Evolutionary conservation across 2,113 vertebrate genomes (phyloP).

Genomic region (Lutjanus erythropterus): DNA sequence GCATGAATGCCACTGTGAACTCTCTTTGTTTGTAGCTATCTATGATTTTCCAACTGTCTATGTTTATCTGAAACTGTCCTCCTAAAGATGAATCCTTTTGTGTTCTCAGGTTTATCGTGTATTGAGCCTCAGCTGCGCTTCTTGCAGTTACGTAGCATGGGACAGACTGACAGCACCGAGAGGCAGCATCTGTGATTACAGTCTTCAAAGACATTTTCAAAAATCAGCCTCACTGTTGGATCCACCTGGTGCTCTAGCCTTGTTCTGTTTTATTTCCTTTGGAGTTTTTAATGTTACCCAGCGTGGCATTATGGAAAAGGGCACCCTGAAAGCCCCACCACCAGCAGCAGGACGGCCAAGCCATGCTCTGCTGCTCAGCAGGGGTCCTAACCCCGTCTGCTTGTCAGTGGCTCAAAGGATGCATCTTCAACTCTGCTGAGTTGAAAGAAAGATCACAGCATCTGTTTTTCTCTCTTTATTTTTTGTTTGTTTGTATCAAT

Average conservation of each 20-base stretch:
- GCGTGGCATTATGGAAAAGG: slow-evolving; percentile 65
- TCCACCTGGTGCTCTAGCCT: slow-evolving; percentile 57
- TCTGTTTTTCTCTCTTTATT: slow-evolving; percentile 26
- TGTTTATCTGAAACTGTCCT: slow-evolving; percentile 33
- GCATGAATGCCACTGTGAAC: neutral
- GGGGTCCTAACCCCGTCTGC: slow-evolving; percentile 46
- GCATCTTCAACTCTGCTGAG: slow-evolving; percentile 30
- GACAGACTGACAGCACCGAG: slow-evolving; percentile 55
- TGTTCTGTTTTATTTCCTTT: slow-evolving; percentile 69
- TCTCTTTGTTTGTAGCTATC: slow-evolving; percentile 5
- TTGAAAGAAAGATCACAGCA: slow-evolving; percentile 61
- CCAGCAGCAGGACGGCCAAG: slow-evolving; percentile 42
- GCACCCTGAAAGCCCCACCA: slow-evolving; percentile 56
- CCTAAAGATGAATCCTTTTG: slow-evolving; percentile 17
- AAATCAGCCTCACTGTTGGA: slow-evolving; percentile 62
- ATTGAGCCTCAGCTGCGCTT: slow-evolving; percentile 23
- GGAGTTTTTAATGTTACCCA: slow-evolving; percentile 67
- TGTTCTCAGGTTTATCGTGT: neutral
- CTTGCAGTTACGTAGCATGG: slow-evolving; percentile 28
- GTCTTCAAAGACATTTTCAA: slow-evolving; percentile 68
- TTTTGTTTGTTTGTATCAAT: slow-evolving; percentile 5
- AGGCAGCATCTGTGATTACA: slow-evolving; percentile 55
- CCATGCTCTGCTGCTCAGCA: slow-evolving; percentile 37
- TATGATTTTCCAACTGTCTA: neutral
- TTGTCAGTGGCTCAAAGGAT: slow-evolving; percentile 56